A percentile compares a stretch with the other conserved stretches of the same genome.
Conservation (phyloP, 2,113 vertebrate genomes). For the Pycnonotus jocosus region DNA sequence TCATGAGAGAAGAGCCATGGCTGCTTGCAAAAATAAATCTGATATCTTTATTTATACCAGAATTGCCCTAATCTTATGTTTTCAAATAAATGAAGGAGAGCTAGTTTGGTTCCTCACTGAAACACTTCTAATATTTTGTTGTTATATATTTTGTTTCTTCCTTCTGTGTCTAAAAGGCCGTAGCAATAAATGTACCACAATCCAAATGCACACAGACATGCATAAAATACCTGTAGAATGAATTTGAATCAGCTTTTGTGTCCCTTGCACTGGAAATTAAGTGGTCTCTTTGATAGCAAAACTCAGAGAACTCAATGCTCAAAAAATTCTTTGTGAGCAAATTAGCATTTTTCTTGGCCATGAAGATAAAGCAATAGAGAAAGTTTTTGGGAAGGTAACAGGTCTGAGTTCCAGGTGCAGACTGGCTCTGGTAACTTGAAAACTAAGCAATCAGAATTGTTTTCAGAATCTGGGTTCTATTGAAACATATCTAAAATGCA, state of each 20-base stretch:
- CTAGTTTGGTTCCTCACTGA: background rate
- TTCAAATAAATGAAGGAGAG: background rate
- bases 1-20: constrained; percentile 17
- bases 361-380: background rate
- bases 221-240: background rate
- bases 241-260: background rate
- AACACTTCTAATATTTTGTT: background rate
- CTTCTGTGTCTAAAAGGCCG: background rate
- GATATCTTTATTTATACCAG: background rate
- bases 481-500: background rate
- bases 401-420: background rate
- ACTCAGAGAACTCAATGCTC: background rate
- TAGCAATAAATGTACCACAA: background rate
- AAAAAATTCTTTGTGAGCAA: background rate
- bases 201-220: background rate
- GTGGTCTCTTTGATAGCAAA: background rate
- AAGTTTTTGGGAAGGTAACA: background rate
- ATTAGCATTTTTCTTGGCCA: background rate
- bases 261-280: background rate
- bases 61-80: background rate
- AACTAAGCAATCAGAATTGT: background rate
- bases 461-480: background rate
- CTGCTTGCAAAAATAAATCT: constrained; percentile 44
- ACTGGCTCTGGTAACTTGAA: background rate
- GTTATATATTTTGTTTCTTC: background rate